Base-by-base conservation (phyloP, 2,797 vertebrate genomes). In the Syndactyla subalaris region DNA sequence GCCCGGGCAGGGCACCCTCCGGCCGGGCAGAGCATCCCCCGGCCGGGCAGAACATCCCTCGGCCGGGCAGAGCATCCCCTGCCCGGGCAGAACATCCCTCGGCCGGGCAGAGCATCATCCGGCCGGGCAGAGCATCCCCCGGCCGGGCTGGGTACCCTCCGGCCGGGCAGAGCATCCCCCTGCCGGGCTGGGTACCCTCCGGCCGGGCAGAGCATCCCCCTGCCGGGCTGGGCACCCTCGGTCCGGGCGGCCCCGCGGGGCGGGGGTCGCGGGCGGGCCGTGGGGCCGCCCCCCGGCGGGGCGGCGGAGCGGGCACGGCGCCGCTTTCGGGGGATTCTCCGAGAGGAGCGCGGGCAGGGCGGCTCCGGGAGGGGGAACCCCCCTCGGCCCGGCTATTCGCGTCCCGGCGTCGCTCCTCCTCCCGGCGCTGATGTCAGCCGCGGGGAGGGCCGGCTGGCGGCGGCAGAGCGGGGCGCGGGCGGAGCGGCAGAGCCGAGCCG, bases 381-480 rank as follows among this genome's bases (percentile, higher is more conserved):
- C 95, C 93, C 80, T 14, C 49, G 73, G 89, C 88, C 36, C 77
- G 34, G 61, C 77, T n/a, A 45, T 92, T 91, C 73, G 84, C 88
- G 79, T 85, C 65, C 71, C 79, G 54, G 32, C 5, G 46, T 97
- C 95, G 98, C 98, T 98, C 98, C 98, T 98, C 98, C 98, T 95
- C 95, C 57, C 48, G 41, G 83, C 95, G 92, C 96, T 99, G 98
- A 99, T 98, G 99, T 99, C 98, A 99, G 97, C 93, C 92, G 72
- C 68, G 68, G 94, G 93, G 96, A 91, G 97, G 98, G 97, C 97
- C 80, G 97, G 90, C 97, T 98, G 98, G 98, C 97, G 87, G 97
- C 92, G 96, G 9, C 43, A 30, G 82, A 97, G 97, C 98, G 86
- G 96, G 97, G 98, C 97, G 97, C 98, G 98, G 97, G 97, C 98